A percentile compares a stretch with the other conserved stretches of the same genome.
These are phyloP conservation scores for Agraylea sexmaculata DNA, from an alignment of 1,140 invertebrate species.

Conservation along the genomic window DNA sequence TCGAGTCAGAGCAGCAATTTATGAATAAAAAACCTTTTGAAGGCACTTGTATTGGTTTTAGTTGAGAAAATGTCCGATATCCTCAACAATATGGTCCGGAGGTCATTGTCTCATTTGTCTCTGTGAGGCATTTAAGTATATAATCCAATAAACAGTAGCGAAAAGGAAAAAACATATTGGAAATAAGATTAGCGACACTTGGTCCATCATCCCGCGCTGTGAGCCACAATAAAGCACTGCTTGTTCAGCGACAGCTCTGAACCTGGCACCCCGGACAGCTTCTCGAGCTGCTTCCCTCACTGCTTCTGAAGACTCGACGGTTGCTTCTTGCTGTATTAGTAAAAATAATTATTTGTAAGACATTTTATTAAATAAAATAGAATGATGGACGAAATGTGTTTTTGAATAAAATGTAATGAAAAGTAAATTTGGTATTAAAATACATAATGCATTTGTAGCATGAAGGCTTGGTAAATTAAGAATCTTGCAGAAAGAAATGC, in stretches of 20 bases:
- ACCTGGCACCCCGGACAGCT: slow-evolving; percentile 25
- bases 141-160: slow-evolving; percentile 57
- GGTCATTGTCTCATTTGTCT: slow-evolving; percentile 24
- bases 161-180: slow-evolving; percentile 55
- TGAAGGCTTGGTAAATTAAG: too few species aligned
- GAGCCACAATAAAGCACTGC: slow-evolving; percentile 46
- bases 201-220: slow-evolving; percentile 42
- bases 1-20: neutral
- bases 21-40: neutral
- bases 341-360: slow-evolving; percentile 1
- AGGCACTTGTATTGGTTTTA: slow-evolving; percentile 9
- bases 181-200: slow-evolving; percentile 52
- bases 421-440: neutral
- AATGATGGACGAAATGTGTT: slow-evolving; percentile 4
- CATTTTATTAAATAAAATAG: slow-evolving; percentile 3
- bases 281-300: slow-evolving; percentile 23
- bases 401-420: neutral
- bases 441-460: too few species aligned
- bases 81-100: slow-evolving; percentile 10
- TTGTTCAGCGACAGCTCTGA: slow-evolving; percentile 34
- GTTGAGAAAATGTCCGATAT: slow-evolving; percentile 14
- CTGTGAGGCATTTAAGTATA: slow-evolving; percentile 46
- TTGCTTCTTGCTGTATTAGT: slow-evolving; percentile 23
- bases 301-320: slow-evolving; percentile 31
- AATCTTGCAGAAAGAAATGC: too few species aligned